Base-by-base conservation (phyloP, 1,140 invertebrate genomes). In the Drosophila tani region DNA sequence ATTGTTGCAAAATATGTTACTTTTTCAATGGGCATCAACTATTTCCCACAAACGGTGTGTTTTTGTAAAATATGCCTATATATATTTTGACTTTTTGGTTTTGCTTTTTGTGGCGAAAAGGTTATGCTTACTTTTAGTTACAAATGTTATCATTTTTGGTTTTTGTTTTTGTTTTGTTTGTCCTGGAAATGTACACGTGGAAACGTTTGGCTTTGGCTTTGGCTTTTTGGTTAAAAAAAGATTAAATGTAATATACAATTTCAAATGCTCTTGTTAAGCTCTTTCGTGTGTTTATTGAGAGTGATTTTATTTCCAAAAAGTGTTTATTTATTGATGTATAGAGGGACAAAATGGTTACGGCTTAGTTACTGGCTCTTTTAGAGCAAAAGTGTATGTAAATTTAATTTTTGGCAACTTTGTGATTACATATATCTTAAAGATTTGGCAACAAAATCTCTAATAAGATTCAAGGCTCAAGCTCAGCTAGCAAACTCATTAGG, bases 231-330 rank as follows among this genome's bases (percentile, higher is more conserved):
- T 40, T n/a, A 49, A 66, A 60, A 67, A 67, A 47, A 21, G 56
- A 50, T 59, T 41, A 41, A 14, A 27, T 71, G 21, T 55, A 14
- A 62, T 77, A 60, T 47, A 65, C 63, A 66, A 24, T 65, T 64
- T 65, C 40, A 64, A 79, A 67, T 81, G 56, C 47, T 81, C 27
- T 46, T 53, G 27, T 59, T 67, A 67, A 76, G 81, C 70, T 83
- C 51, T 58, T 67, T 70, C 19, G 32, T 63, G 46, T 40, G 50
- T 27, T 50, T 53, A 29, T 67, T 41, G 4, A 45, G 11, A 63
- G 43, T 21, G 19, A 21, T 47, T 55, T 73, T 9, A 38, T 21
- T 40, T 41, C 15, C 15, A 41, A 41, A 41, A n/a, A 41, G 15
- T 41, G 15, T 15, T 17, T 35, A 58, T 43, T 5, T 7, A 45